Base-by-base conservation (phyloP, 2,797 vertebrate genomes). In the Tangara arthus region DNA sequence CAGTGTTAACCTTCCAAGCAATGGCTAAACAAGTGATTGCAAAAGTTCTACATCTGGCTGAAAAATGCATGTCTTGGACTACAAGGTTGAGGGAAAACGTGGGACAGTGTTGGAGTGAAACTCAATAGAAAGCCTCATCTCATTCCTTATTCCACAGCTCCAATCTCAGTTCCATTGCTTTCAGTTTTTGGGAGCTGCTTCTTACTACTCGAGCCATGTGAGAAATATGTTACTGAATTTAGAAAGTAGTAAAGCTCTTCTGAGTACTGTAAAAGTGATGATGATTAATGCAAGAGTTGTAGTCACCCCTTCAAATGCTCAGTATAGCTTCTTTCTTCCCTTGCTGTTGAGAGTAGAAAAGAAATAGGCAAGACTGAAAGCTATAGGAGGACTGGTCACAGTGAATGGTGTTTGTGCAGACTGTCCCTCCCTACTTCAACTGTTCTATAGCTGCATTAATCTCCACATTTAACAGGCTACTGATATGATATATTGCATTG, bases 191-290 rank as follows among this genome's bases (percentile, higher is more conserved):
- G 57, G 59, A 94, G 37, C n/a, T 52, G 47, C 65, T 94, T 91
- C 69, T 94, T 93, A 94, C 91, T 95, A 94, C 50, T 37, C 0
- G 0, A 94, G 72, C 69, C 53, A 46, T 76, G 87, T 94, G 80
- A 91, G 49, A 92, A 95, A 65, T 52, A 73, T 10, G 78, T 80
- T 94, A 79, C 90, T 60, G 63, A 72, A 93, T 93, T 91, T 95
- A 95, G 84, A 90, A 92, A 91, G 91, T 92, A 91, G 87, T 94
- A 93, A 92, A 94, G 71, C 89, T 93, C 84, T 83, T 88, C 59
- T 91, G 92, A 88, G 69, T 72, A 46, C 82, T 93, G 69, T 90
- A 88, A 91, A 93, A 94, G 30, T 60, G 82, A 87, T 73, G 83
- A 82, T 91, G 94, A 95, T 94, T 91, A 95, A 92, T 96, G 79